Base-by-base conservation (phyloP, 2,113 vertebrate genomes). In the Nibea albiflora region DNA sequence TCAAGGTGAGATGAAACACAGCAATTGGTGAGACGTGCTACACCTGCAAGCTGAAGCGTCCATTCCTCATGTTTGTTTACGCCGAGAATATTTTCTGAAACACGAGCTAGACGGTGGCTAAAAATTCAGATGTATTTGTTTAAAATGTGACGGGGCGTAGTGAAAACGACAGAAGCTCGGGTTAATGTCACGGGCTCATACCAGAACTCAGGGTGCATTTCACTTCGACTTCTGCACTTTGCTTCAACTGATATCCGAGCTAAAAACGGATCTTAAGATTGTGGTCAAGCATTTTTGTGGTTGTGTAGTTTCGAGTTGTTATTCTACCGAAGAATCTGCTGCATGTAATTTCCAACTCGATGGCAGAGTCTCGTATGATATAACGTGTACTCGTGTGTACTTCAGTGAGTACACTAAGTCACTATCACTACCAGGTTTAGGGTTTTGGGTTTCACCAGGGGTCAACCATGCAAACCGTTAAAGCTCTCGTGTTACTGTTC, bases 1-100 rank as follows among this genome's bases (percentile, higher is more conserved):
- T 93, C 92, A 89, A 83, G 81, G 83, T 89, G 88, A 89, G 85
- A 90, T 75, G 80, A 73, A 88, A 85, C 78, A 83, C 80, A 73
- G 87, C 66, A 56, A 69, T 62, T 54, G 78, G 74, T 10, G 75
- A 66, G 81, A 88, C 54, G 35, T 61, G 72, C 82, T 85, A 24
- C 90, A 92, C 92, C 91, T 92, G 91, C 53, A 4, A 53, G 50
- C 2, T 12, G 14, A 47, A 35, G 11, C 15, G 53, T 50, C 70
- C 50, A 53, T 67, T 8, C 58, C 64, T 66, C 60, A 20, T 44
- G 62, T 85, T 84, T 79, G 42, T 81, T 86, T 85, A 74, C 61
- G 0, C 47, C 17, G 0, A 22, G 58, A 78, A 71, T 11, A 35
- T 81, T 85, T 26, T 79, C 42, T 71, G 67, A 75, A 70, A 54